phyloP scores from a whole-genome alignment of 2,113 vertebrate genomes.

The Onychostoma macrolepis region DNA sequence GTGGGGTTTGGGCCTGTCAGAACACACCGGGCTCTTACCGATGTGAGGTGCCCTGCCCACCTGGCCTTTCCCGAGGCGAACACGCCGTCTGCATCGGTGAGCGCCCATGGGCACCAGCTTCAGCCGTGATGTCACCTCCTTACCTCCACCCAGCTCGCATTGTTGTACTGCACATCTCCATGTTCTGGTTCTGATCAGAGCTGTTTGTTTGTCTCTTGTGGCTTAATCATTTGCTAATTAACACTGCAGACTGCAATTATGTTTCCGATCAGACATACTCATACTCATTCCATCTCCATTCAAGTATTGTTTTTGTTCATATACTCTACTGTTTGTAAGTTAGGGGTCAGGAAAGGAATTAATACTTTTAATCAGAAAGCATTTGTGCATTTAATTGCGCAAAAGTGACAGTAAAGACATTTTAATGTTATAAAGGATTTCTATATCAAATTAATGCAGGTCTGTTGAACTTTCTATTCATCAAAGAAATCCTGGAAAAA shows the following conservation, averaged over 20 bases:
- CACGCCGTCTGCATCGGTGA: conserved; percentile 59
- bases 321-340: background rate
- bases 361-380: background rate
- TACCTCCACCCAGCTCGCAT: background rate
- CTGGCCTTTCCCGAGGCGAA: conserved; percentile 47
- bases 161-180: background rate
- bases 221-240: background rate
- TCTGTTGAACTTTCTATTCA: too few relatives aligned
- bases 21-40: conserved; percentile 59
- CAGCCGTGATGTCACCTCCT: background rate
- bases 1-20: conserved; percentile 61
- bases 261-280: background rate
- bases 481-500: too few relatives aligned
- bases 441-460: background rate
- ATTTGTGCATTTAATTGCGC: background rate
- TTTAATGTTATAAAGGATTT: background rate
- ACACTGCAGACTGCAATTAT: background rate
- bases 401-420: background rate
- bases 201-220: background rate
- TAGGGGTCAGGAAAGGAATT: background rate
- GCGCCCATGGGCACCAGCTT: conserved; percentile 11
- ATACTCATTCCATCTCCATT: background rate
- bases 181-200: background rate
- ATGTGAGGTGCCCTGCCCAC: conserved; percentile 57
- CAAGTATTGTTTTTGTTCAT: background rate